These are phyloP conservation scores for Caenorhabditis macrosperma DNA, from an alignment of 2,888 invertebrate species.

Conservation along the genomic window DNA sequence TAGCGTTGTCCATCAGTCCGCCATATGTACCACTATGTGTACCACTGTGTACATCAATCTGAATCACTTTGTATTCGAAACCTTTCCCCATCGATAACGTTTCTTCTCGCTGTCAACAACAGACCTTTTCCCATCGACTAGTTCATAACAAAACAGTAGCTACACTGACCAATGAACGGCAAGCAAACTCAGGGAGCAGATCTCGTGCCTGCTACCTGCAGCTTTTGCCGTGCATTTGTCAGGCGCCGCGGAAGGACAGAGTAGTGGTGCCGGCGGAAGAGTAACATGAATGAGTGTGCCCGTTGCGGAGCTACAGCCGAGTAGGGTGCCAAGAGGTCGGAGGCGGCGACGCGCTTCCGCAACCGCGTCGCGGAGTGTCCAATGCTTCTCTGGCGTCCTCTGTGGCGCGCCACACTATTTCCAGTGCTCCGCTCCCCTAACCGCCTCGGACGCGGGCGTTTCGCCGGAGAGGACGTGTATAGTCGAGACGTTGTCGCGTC, in stretches of 20 bases:
- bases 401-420: constrained; percentile 37
- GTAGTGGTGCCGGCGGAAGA: neutral
- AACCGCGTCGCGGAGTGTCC: constrained; percentile 33
- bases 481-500: constrained; percentile 32
- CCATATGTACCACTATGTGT: too few species aligned
- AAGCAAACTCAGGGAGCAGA: constrained; percentile 45
- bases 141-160: neutral
- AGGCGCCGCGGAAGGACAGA: neutral
- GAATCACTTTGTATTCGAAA: too few species aligned
- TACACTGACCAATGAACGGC: constrained; percentile 26
- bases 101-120: neutral
- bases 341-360: constrained; percentile 34
- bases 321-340: neutral
- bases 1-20: too few species aligned
- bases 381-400: constrained; percentile 20
- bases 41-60: too few species aligned
- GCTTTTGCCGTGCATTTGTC: constrained; percentile 25
- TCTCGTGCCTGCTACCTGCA: constrained; percentile 27
- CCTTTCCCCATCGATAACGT: too few species aligned
- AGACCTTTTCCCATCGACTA: neutral
- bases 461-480: constrained; percentile 27
- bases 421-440: constrained; percentile 32
- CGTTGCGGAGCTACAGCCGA: constrained; percentile 1
- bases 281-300: neutral
- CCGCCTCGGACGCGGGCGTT: constrained; percentile 38